A percentile compares a stretch with the other conserved stretches of the same genome.
These are phyloP conservation scores for Reticulitermes lucifugus DNA, from an alignment of 2,888 invertebrate genomes.

Conservation along the genomic window DNA sequence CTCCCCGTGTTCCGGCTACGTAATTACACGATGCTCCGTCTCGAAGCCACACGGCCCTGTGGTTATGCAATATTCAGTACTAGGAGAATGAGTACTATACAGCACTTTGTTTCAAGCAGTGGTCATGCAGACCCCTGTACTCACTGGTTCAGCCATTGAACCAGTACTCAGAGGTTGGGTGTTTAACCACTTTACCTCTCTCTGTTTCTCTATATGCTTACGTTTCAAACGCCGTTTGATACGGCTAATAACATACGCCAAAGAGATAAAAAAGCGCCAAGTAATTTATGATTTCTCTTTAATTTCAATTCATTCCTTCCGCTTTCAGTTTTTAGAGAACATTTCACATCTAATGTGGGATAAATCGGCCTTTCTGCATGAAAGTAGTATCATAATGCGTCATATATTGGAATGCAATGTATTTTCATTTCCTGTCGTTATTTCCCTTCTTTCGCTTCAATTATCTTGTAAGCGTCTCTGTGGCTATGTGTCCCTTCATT, in stretches of 20 bases:
- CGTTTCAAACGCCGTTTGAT: not conserved
- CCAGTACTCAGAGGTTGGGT: slow-evolving; percentile 1
- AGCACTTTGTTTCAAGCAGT: slow-evolving; percentile 13
- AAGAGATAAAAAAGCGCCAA: not conserved
- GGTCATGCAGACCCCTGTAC: slow-evolving; percentile 9
- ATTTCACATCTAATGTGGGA: not conserved
- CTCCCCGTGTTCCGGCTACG: not conserved
- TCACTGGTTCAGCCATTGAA: slow-evolving; percentile 2
- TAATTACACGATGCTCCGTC: slow-evolving; percentile 32
- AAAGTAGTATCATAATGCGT: too few species aligned
- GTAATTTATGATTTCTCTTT: not conserved
- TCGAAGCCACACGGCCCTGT: slow-evolving; percentile 37
- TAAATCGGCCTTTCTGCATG: not conserved
- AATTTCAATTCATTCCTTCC: not conserved
- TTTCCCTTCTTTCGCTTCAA: too few species aligned
- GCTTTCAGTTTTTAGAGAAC: not conserved
- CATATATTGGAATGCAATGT: too few species aligned
- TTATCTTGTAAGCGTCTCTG: too few species aligned
- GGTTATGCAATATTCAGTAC: slow-evolving; percentile 43
- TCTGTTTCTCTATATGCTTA: not conserved
- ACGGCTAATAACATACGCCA: not conserved
- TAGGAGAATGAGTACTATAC: not conserved
- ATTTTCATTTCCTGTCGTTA: too few species aligned
- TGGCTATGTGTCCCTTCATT: too few species aligned
- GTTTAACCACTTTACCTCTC: not conserved